A percentile compares a stretch with the other conserved stretches of the same genome.
Conservation (phyloP, 2,113 vertebrate species). For the Dicrurus megarhynchus region DNA sequence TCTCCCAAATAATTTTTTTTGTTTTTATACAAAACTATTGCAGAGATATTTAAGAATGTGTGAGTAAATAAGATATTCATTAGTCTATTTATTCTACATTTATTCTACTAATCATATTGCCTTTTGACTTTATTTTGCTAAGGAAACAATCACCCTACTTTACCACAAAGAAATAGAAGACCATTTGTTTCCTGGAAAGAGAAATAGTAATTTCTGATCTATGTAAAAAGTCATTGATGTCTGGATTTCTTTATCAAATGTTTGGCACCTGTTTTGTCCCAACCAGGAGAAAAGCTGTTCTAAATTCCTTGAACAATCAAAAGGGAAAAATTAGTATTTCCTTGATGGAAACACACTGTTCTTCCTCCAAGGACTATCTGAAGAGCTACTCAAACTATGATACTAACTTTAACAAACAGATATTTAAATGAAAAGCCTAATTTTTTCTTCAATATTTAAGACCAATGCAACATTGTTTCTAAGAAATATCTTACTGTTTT, state of each 20-base stretch:
- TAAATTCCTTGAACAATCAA: neutral
- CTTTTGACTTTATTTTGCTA: neutral
- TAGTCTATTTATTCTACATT: neutral
- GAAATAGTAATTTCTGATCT: neutral
- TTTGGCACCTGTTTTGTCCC: neutral
- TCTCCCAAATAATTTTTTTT: neutral
- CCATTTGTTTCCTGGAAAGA: neutral
- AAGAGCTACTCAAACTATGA: neutral
- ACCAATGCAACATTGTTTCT: neutral
- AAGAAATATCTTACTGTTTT: neutral
- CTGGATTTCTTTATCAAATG: neutral
- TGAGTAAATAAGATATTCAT: neutral
- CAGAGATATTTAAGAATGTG: neutral
- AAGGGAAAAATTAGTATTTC: neutral
- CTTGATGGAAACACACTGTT: neutral
- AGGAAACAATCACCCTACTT: neutral
- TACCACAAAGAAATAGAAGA: neutral
- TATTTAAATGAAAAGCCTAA: neutral
- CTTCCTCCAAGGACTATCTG: neutral
- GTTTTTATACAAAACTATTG: neutral
- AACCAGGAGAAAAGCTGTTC: neutral
- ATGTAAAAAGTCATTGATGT: neutral
- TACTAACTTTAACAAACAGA: neutral
- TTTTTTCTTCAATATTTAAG: neutral
- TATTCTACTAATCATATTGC: neutral